Percentiles rank a stretch among this genome's conserved stretches.
Evolutionary conservation across 1,140 invertebrate genomes (phyloP).

Genomic region (Drosophila subpulchrella): DNA sequence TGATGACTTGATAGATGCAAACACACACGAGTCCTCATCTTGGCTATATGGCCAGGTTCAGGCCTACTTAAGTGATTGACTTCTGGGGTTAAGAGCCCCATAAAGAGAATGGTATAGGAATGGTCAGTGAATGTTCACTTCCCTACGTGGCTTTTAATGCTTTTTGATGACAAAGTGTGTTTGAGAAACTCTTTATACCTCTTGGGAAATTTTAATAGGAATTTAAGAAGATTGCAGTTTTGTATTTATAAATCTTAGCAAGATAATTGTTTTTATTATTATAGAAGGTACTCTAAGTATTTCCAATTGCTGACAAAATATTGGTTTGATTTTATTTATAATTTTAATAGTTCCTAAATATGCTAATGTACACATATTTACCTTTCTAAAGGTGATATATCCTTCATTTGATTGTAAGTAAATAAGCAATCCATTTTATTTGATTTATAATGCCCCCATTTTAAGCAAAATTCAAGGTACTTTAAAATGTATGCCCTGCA

Average conservation of each 20-base stretch:
- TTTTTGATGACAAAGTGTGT: background rate
- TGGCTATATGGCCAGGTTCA: slow-evolving; percentile 30
- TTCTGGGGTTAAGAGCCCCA: slow-evolving; percentile 54
- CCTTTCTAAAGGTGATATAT: background rate
- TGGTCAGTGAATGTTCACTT: slow-evolving; percentile 22
- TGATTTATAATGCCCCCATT: background rate
- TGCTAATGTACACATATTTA: too few relatives aligned
- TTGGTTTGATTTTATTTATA: too few relatives aligned
- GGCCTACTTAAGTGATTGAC: slow-evolving; percentile 48
- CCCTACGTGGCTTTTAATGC: slow-evolving; percentile 3
- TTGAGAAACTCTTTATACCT: slow-evolving; percentile 8
- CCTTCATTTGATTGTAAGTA: background rate
- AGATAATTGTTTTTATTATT: too few relatives aligned
- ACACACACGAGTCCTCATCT: slow-evolving; percentile 29
- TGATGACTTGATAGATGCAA: slow-evolving; percentile 55
- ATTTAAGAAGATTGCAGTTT: too few relatives aligned
- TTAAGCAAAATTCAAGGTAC: background rate
- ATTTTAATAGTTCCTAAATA: too few relatives aligned
- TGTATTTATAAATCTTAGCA: too few relatives aligned
- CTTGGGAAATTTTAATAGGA: background rate
- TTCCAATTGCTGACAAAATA: too few relatives aligned
- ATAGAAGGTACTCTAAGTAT: too few relatives aligned
- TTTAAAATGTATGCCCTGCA: background rate
- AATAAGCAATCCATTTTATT: background rate
- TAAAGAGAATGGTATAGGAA: slow-evolving; percentile 23